Percentiles rank a stretch among this genome's conserved stretches.
phyloP scores from a whole-genome alignment of 2,113 vertebrate species.

The Morphnarchus princeps region DNA sequence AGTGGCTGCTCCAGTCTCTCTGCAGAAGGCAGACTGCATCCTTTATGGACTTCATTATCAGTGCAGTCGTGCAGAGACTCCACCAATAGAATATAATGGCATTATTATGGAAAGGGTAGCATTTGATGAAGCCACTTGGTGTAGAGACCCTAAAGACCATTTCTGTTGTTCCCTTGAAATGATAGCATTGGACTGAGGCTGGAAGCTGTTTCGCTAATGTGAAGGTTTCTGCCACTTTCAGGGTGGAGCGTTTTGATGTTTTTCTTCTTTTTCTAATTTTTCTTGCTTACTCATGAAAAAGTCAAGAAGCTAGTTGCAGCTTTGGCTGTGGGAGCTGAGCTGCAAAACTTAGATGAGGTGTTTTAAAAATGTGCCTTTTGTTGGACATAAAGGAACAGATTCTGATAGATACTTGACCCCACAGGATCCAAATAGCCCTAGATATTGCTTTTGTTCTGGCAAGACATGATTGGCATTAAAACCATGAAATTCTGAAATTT shows the following conservation, averaged over 20 bases:
- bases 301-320: background rate
- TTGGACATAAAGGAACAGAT: background rate
- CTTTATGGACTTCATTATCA: background rate
- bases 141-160: background rate
- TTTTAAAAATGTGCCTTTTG: background rate
- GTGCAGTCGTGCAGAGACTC: background rate
- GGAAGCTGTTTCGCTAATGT: accelerated
- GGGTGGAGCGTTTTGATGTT: background rate
- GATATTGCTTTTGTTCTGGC: background rate
- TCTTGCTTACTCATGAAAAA: background rate
- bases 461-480: background rate
- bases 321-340: background rate
- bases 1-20: background rate
- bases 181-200: background rate
- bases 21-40: background rate
- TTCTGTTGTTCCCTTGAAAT: background rate
- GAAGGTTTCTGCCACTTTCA: background rate
- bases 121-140: background rate
- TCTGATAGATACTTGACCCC: background rate
- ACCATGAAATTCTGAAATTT: background rate
- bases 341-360: background rate
- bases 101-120: background rate
- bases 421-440: background rate
- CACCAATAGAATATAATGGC: background rate
- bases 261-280: background rate